A percentile compares a stretch with the other conserved stretches of the same genome.
Evolutionary conservation across 1,140 invertebrate species (phyloP).

Genomic region (Akabosia matsudoensis): DNA sequence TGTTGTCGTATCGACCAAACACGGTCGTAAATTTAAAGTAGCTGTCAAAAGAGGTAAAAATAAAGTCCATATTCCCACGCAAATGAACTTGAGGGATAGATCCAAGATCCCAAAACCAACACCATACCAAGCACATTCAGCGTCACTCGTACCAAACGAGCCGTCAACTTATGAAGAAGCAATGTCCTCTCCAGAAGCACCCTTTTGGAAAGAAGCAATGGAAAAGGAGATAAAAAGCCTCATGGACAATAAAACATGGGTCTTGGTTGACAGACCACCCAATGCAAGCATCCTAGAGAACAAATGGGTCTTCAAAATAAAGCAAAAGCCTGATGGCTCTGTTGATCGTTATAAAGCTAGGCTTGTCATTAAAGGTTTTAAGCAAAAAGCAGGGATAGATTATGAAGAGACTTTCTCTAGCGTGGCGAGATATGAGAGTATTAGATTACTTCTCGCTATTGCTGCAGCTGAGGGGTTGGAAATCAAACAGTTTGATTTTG

Average conservation of each 20-base stretch:
- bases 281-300: constrained; percentile 46
- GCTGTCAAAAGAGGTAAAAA: too few relatives aligned
- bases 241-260: constrained; percentile 50
- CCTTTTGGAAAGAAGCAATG: constrained; percentile 51
- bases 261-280: constrained; percentile 47
- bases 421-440: constrained; percentile 43
- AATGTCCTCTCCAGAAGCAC: constrained; percentile 43
- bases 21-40: too few relatives aligned
- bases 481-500: constrained; percentile 48
- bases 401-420: constrained; percentile 49
- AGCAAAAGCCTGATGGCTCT: constrained; percentile 46
- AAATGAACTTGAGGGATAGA: too few relatives aligned
- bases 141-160: too few relatives aligned
- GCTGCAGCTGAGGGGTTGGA: constrained; percentile 33
- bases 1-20: too few relatives aligned
- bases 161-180: constrained; percentile 49
- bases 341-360: constrained; percentile 48
- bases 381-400: constrained; percentile 47
- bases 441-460: constrained; percentile 44
- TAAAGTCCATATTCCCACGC: too few relatives aligned
- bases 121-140: too few relatives aligned
- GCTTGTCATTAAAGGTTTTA: constrained; percentile 49
- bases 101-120: too few relatives aligned
- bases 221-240: constrained; percentile 50
- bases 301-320: constrained; percentile 51